Base-by-base conservation (phyloP, 1,140 invertebrate genomes). In the Rhagoletis pomonella region DNA sequence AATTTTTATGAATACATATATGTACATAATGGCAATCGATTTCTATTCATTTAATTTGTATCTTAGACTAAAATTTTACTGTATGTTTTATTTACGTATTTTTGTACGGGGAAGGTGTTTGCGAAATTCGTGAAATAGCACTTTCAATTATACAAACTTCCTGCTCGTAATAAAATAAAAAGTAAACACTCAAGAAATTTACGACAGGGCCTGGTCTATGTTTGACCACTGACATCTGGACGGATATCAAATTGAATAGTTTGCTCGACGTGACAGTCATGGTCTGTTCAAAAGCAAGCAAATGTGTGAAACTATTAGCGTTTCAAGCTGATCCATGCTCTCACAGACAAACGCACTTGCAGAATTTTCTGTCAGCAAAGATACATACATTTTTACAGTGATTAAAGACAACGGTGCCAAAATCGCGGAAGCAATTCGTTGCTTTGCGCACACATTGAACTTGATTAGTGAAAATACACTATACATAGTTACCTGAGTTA, bases 141-240 rank as follows among this genome's bases (percentile, higher is more conserved):
- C 9, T 55, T 55, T 55, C 9, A 4, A 6, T 9, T 55, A 9
- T 55, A 55, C 50, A 55, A 55, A 67, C 5, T 39, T n/a, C 64
- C 64, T 9, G 5, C 64, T 5, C 5, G 64, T 4, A 67, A 67
- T 14, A 67, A 5, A 2, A 67, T 67, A n/a, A 1, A 67, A 67
- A 67, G 5, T 39, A 19, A 4, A 67, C 64, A 67, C 14, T 5
- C 5, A 67, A 67, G 14, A 67, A 67, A n/a, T 67, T 0, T 67
- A 67, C 39, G 64, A 67, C 64, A 67, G 14, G 39, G 64, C 5
- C 5, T 7, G 14, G 39, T 67, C 17, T 67, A 14, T 67, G 64
- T 67, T n/a, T 67, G 64, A 67, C 64, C 39, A 67, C 64, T 67
- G 5, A 67, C 64, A 39, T 67, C 5, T 67, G n/a, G 64, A 67